Evolutionary conservation across 37 sponge, comb jelly and placozoan genomes (phyloP), one percentile per base, ranked within the genome.

Genomic region (Aplysina aerophoba): DNA sequence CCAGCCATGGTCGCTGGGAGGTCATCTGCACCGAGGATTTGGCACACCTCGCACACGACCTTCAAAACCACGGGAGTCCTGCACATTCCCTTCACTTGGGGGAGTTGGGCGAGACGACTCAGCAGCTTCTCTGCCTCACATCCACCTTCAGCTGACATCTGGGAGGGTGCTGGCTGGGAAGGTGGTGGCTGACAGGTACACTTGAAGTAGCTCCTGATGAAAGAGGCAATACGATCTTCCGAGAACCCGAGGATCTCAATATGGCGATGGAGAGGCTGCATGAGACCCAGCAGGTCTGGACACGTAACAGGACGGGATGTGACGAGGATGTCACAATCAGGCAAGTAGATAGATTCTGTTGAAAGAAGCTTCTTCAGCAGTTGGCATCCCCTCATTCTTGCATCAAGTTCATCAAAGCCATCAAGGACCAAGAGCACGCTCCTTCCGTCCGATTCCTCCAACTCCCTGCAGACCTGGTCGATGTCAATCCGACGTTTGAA

Each of bases 171-270:
- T 73, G 31, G 21, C n/a, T n/a, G n/a, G n/a, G n/a, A n/a, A n/a
- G n/a, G n/a, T n/a, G n/a, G n/a, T 1, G 71, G 4, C 0, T 27
- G 27, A 27, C 33, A 12, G 28, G 28, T 35, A 30, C 4, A 5
- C 6, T 69, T 1, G 11, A 75, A 75, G 14, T 36, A 75, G 11
- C 15, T 38, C 37, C 54, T 41, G 78, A 75, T 75, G 78, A 40
- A 75, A 4, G n/a, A 75, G 13, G 37, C 3, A 44, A 75, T 75
- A 24, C 24, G 11, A 40, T 75, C 54, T 36, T 20, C 21, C 8
- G 44, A 53, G 53, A 75, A 75, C 37, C 78, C 78, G 24, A 75
- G 53, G 21, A 75, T 75, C 40, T 75, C 78, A 75, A 75, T 15
- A 36, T 36, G 22, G 53, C 78, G 54, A 24, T 50, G 54, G 39